Evolutionary conservation across 2,797 vertebrate genomes (phyloP).

Genomic region (Phalanger gymnotis): DNA sequence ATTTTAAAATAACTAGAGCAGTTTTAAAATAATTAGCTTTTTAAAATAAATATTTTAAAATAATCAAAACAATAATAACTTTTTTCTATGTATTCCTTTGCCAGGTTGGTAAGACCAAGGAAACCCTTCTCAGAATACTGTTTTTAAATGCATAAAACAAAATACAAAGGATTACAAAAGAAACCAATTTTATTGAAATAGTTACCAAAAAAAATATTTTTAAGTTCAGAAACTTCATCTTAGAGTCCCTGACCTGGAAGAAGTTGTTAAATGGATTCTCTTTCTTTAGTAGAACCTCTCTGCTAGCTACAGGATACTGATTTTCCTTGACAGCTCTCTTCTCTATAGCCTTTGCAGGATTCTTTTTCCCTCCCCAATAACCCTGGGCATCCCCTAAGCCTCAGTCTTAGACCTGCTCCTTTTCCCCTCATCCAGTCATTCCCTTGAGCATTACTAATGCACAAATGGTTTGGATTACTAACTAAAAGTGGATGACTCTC

Average conservation of each 20-base stretch:
- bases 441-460: neutral
- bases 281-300: neutral
- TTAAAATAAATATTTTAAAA: neutral
- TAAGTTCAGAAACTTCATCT: neutral
- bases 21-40: neutral
- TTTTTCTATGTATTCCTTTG: neutral
- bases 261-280: neutral
- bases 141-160: neutral
- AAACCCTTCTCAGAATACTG: neutral
- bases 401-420: neutral
- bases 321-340: neutral
- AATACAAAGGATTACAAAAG: neutral
- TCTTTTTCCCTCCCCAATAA: neutral
- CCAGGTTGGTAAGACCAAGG: neutral
- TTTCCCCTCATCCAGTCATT: neutral
- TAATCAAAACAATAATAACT: neutral
- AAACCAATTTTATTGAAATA: neutral
- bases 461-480: neutral
- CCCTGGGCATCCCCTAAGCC: neutral
- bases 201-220: neutral
- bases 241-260: neutral
- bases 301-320: neutral
- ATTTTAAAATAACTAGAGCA: neutral
- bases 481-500: neutral
- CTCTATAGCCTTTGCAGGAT: neutral